Evolutionary conservation across 2,888 invertebrate species (phyloP), one percentile per base, ranked within the genome.

Genomic region (Adelognathus sp.): DNA sequence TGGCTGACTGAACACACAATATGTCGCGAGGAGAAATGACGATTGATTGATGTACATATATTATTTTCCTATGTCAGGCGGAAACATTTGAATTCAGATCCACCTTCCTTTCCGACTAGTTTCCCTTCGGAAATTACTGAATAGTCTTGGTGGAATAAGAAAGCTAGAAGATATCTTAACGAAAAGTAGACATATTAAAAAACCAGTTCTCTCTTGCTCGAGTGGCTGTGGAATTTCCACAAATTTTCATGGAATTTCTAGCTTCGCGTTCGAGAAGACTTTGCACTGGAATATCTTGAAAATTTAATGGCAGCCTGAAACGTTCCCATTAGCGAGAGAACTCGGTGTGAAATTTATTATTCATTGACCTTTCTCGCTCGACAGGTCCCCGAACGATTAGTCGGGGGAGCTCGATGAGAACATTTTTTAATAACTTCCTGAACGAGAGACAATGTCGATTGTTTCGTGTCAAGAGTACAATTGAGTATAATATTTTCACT

Each of bases 1-100:
- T 58, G 52, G 69, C 71, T 69, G 79, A 79, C 58, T 54, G 64
- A n/a, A n/a, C n/a, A 79, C 50, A 29, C 75, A 67, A 75, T 72
- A 71, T 75, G 73, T 70, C 58, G 56, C 21, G 31, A 24, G 41
- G 11, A 58, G 36, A 27, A 33, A 60, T 41, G 64, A 52, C 66
- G 61, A 71, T n/a, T 60, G 60, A 72, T 66, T 60, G 33, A 44
- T 66, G 16, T 52, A n/a, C n/a, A n/a, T n/a, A n/a, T n/a, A n/a
- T 36, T 66, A 29, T 54, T 5, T 11, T 54, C 9, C 2, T n/a
- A n/a, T 54, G 24, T 9, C 46, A 31, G 46, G 21, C 7, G 24
- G 31, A 64, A 72, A 54, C 54, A 39, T 54, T 31, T 18, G 39
- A 39, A 52, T n/a, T n/a, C n/a, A n/a, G n/a, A n/a, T n/a, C n/a